These are phyloP conservation scores for Mizuhopecten yessoensis DNA, from an alignment of 1,140 invertebrate species.

Conservation along the genomic window DNA sequence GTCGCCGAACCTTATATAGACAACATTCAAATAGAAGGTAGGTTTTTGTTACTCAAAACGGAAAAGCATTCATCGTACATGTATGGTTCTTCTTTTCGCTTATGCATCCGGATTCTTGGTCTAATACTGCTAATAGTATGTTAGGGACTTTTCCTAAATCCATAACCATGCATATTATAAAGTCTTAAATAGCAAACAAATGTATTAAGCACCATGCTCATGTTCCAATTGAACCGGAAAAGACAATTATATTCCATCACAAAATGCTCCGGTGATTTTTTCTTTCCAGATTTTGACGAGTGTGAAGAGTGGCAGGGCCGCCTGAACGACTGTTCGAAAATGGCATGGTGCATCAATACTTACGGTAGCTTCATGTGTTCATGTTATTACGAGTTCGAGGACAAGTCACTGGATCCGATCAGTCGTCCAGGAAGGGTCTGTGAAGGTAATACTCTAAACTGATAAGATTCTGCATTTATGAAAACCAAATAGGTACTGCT, in stretches of 20 bases:
- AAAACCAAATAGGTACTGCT: no score
- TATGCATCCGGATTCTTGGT: no score
- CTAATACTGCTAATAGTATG: no score
- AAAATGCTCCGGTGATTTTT: not conserved
- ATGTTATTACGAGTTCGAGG: conserved; percentile 44
- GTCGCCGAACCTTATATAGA: conserved; percentile 36
- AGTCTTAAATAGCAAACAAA: no score
- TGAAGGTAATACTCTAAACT: conserved; percentile 20
- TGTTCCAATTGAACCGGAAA: no score
- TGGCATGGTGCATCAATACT: conserved; percentile 57
- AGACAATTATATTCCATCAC: not conserved
- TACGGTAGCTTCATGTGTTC: conserved; percentile 60
- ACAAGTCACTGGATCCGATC: not conserved
- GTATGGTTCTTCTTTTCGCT: no score
- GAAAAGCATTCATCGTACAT: no score
- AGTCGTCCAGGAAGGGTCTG: conserved; percentile 49
- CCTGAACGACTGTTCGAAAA: conserved; percentile 44
- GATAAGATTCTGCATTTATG: no score
- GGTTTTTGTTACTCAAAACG: not conserved
- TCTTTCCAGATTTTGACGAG: conserved; percentile 56
- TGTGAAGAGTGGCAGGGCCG: conserved; percentile 46
- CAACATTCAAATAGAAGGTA: conserved; percentile 44
- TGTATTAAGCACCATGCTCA: no score
- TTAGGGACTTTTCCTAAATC: no score
- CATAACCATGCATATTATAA: no score